Base-by-base conservation (phyloP, 2,888 invertebrate genomes). In the Caprella mutica region DNA sequence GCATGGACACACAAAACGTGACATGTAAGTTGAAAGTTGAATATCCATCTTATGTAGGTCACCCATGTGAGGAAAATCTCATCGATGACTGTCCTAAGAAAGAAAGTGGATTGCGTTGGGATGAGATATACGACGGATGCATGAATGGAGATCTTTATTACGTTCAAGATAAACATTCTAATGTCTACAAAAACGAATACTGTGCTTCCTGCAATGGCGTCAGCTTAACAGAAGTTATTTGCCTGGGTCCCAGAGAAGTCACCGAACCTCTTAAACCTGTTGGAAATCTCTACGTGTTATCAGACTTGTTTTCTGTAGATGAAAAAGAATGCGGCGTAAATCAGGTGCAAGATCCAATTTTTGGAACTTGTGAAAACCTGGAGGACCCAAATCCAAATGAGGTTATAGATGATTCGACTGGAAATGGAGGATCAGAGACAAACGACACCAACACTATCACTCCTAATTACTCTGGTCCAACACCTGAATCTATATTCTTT, bases 401-500 rank as follows among this genome's bases (percentile, higher is more conserved):
- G n/a, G n/a, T n/a, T n/a, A n/a, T n/a, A n/a, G n/a, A n/a, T n/a
- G n/a, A n/a, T n/a, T n/a, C n/a, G n/a, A n/a, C n/a, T n/a, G n/a
- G n/a, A n/a, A n/a, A n/a, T n/a, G n/a, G n/a, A n/a, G n/a, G n/a
- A n/a, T n/a, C n/a, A n/a, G n/a, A n/a, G n/a, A n/a, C n/a, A n/a
- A n/a, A n/a, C n/a, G n/a, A n/a, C n/a, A n/a, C n/a, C n/a, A n/a
- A n/a, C n/a, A n/a, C n/a, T n/a, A n/a, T n/a, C n/a, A n/a, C n/a
- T n/a, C n/a, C n/a, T n/a, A 19, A 6, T n/a, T 19, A 23, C 30
- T 6, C 48, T 21, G 5, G 17, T 6, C 29, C 59, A 1, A 48
- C 52, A 1, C 23, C 52, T 5, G 59, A 59, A 55, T 46, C 48
- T n/a, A 50, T 57, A 12, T 40, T 63, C 0, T 59, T 55, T 3